Percentiles rank a stretch among this genome's conserved stretches.
These are phyloP conservation scores for Scaeva pyrastri DNA, from an alignment of 2,888 invertebrate species.

Conservation along the genomic window DNA sequence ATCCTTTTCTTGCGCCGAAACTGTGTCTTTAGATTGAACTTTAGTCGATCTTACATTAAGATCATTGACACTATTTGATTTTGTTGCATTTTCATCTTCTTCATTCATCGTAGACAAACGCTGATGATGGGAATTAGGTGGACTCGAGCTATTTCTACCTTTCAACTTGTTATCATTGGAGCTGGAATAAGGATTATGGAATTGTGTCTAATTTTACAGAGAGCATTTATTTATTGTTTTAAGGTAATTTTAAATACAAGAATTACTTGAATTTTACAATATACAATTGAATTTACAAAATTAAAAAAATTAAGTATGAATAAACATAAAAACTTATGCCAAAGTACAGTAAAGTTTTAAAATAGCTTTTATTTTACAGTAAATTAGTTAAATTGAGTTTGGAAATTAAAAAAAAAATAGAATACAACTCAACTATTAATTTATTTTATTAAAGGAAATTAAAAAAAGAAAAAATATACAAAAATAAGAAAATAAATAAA, in stretches of 20 bases:
- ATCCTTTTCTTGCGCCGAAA: constrained; percentile 31
- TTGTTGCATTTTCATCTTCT: constrained; percentile 88
- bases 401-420: background rate
- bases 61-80: constrained; percentile 36
- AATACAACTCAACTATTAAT: background rate
- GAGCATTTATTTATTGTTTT: background rate
- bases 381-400: background rate
- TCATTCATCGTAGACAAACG: constrained; percentile 94
- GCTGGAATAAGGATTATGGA: constrained; percentile 67
- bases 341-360: background rate
- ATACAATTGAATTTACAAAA: background rate
- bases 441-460: too few relatives aligned
- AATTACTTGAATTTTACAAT: background rate
- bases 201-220: constrained; percentile 48
- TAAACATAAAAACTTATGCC: background rate
- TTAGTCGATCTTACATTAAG: constrained; percentile 21
- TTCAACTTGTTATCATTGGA: constrained; percentile 63
- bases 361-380: background rate
- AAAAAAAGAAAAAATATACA: background rate
- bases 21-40: background rate
- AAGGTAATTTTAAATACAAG: background rate
- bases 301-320: constrained; percentile 23
- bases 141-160: constrained; percentile 68
- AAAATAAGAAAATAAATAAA: constrained; percentile 66
- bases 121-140: constrained; percentile 73